Conservation (phyloP, 2,113 vertebrate genomes). For the Gasterosteus aculeatus region DNA sequence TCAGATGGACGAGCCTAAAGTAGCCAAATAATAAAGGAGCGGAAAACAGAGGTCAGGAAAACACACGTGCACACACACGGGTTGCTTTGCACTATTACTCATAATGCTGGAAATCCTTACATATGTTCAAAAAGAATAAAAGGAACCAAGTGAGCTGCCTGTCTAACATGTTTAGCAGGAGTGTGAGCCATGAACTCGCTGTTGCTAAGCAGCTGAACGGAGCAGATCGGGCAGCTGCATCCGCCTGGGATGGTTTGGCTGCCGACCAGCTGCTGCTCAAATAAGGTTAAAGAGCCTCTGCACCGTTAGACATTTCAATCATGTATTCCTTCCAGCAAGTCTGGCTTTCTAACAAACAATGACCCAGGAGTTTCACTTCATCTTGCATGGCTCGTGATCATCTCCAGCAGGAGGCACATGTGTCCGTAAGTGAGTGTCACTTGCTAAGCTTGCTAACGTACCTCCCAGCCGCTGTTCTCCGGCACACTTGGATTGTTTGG, state of each 20-base stretch:
- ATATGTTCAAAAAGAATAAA: background rate
- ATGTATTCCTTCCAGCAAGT: background rate
- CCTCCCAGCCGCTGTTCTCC: too few species aligned
- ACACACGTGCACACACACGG: background rate
- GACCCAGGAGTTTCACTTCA: background rate
- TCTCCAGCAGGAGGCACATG: background rate
- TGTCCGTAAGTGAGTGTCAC: background rate
- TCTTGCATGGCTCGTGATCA: background rate
- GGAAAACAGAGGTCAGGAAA: background rate
- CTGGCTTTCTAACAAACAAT: background rate
- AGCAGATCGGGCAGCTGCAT: slow-evolving; percentile 65
- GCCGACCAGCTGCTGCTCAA: slow-evolving; percentile 62
- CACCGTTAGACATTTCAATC: slow-evolving; percentile 23
- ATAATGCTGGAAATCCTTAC: background rate
- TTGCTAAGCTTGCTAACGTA: background rate
- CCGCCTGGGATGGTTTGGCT: slow-evolving; percentile 52
- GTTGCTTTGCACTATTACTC: background rate
- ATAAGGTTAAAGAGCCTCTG: slow-evolving; percentile 63
- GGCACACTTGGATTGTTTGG: too few species aligned
- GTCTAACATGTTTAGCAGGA: background rate
- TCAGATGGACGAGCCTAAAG: background rate
- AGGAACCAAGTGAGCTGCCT: background rate
- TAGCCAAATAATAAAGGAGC: background rate
- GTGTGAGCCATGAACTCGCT: slow-evolving; percentile 2
- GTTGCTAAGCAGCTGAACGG: slow-evolving; percentile 44